A percentile compares a stretch with the other conserved stretches of the same genome.
phyloP scores from a whole-genome alignment of 2,113 vertebrate genomes.

The Melanostigma gelatinosum region DNA sequence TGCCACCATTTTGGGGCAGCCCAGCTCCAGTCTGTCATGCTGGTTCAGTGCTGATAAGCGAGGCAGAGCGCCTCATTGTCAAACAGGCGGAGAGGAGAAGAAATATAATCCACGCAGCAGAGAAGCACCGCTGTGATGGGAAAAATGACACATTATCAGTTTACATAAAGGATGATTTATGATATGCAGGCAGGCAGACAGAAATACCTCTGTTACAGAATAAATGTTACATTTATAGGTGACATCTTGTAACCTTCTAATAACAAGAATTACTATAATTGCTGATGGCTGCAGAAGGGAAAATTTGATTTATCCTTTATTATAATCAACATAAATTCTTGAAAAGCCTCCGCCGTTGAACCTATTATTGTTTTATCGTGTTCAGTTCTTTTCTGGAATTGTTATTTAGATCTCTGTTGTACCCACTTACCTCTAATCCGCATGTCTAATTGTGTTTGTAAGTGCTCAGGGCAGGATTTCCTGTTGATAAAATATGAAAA shows the following conservation, averaged over 20 bases:
- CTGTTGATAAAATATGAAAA: not conserved
- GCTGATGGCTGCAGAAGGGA: not conserved
- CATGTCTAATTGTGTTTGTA: conserved; percentile 17
- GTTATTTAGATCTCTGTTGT: conserved; percentile 1
- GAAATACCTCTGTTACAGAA: conserved; percentile 1
- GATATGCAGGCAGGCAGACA: conserved; percentile 4
- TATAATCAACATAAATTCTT: not conserved
- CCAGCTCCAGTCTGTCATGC: conserved; percentile 53
- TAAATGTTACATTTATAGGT: not conserved
- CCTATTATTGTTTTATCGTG: not conserved
- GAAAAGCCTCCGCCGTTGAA: not conserved
- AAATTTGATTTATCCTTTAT: not conserved
- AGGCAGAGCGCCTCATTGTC: conserved; percentile 50
- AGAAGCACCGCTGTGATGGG: conserved; percentile 37
- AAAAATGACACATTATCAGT: conserved; percentile 52
- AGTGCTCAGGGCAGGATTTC: conserved; percentile 1
- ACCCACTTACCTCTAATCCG: not conserved
- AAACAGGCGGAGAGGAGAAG: conserved; percentile 41
- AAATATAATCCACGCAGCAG: conserved; percentile 51
- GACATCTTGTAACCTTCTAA: not conserved
- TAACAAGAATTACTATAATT: not conserved
- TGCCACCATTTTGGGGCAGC: conserved; percentile 58
- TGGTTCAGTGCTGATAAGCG: conserved; percentile 60
- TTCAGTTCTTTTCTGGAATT: not conserved
- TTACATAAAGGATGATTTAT: conserved; percentile 35